Base-by-base conservation (phyloP, 2,888 invertebrate species). In the Macropis europaea region DNA sequence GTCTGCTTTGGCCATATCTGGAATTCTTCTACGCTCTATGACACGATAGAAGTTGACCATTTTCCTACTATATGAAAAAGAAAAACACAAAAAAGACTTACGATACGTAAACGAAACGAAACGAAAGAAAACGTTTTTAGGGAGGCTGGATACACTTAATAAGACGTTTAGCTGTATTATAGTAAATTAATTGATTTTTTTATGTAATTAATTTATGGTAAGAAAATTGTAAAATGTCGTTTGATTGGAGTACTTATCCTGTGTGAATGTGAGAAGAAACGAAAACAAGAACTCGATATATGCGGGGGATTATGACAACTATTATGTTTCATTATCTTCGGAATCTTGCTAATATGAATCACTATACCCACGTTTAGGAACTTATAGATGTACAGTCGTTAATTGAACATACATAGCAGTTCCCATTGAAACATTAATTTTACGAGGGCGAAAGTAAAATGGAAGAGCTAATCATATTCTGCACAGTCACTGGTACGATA, bases 161-260 rank as follows among this genome's bases (percentile, higher is more conserved):
- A 79, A 84, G 82, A 84, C 82, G 81, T 82, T n/a, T 88, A 87
- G 85, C 83, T 89, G 88, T 89, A 88, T 87, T 86, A 89, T 89
- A 88, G 87, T 85, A 87, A 87, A 84, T 87, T 87, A 87, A 87
- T n/a, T 83, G 70, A 86, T 84, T 88, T 88, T 85, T 84, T 88
- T 87, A 87, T 88, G 87, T 88, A 87, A 89, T 89, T 88, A 89
- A 88, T 89, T 89, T 88, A 88, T 89, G 82, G 79, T 85, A 85
- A 87, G 82, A 63, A 76, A 77, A 80, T 82, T 83, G 81, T 86
- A 81, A 85, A 81, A 79, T 85, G 83, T 82, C 73, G 83, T 83
- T 84, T 83, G 85, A 84, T 87, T 83, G 82, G 84, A 83, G 84
- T 87, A 87, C 88, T 88, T 88, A 87, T 84, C 82, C 73, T 73